These are phyloP conservation scores for Pristionchus pacificus DNA, from an alignment of 1,140 invertebrate species.

Conservation along the genomic window DNA sequence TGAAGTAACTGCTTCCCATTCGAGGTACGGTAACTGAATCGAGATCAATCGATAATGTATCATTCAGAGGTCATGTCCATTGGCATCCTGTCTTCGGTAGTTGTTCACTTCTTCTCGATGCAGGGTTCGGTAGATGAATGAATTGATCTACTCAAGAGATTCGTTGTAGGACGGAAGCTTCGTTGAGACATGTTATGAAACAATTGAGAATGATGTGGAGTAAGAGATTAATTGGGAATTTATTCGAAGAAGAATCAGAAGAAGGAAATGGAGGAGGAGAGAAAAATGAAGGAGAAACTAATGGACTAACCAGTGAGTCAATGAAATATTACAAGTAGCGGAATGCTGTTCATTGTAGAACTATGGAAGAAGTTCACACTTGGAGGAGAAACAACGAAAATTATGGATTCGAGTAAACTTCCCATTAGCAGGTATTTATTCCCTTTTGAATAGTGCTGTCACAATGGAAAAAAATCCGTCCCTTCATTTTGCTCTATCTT, in stretches of 20 bases:
- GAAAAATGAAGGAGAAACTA: neutral
- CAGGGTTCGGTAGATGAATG: conserved; percentile 1
- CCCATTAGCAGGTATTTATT: too few species aligned
- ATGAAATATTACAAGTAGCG: conserved; percentile 8
- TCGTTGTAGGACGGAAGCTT: conserved; percentile 23
- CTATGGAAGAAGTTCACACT: conserved; percentile 33
- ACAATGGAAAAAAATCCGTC: too few species aligned
- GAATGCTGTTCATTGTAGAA: conserved; percentile 28
- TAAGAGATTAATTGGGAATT: conserved; percentile 7
- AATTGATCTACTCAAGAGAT: neutral
- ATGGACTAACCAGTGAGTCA: neutral
- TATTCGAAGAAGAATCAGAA: conserved; percentile 11
- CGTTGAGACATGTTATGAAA: conserved; percentile 15
- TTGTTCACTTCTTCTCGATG: conserved; percentile 24
- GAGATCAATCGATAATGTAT: too few species aligned
- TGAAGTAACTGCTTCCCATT: conserved; percentile 13
- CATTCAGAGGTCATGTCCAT: conserved; percentile 14
- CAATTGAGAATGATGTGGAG: conserved; percentile 31
- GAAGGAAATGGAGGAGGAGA: neutral
- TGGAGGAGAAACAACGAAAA: too few species aligned
- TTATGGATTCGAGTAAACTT: too few species aligned
- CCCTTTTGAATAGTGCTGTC: too few species aligned
- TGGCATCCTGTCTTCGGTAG: conserved; percentile 31
- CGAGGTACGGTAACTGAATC: neutral
- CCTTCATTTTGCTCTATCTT: too few species aligned